Base-by-base conservation (phyloP, 2,113 vertebrate species). In the Pluvianellus socialis region DNA sequence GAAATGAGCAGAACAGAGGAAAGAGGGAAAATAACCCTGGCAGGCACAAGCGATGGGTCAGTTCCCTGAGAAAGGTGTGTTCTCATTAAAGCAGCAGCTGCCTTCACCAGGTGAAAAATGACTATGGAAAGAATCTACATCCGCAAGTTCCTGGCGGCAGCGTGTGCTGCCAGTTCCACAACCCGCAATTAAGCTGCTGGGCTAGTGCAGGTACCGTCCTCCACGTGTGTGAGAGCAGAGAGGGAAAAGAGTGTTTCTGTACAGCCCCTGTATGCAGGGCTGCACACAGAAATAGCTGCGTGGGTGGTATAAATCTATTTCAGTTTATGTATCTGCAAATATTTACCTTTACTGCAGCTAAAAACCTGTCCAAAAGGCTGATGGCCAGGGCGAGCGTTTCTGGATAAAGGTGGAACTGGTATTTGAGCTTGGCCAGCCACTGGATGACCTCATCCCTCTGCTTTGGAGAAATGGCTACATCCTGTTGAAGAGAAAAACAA, bases 371-470 rank as follows among this genome's bases (percentile, higher is more conserved):
- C 98, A 99, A 98, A 96, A 99, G 98, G 98, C 98, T 99, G 95
- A 99, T 98, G 92, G 99, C 99, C 96, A 99, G 97, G 97, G 98
- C 99, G 87, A 99, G 98, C 9, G 99, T 99, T 98, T 99, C 99
- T 98, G 99, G 99, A 97, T 99, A 99, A 95, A 99, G 99, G 97
- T 98, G 98, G 97, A 99, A 99, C 40, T 98, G 98, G 94, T 98
- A 95, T 92, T 99, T 99, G 94, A 99, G 98, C 97, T 99, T 98
- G 84, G 97, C 98, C 98, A 99, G 94, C 99, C 99, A 99, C 75
- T 98, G 98, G 96, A 99, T 99, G 49, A 99, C 99, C 98, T 99
- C 99, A 94, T 99, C 99, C 96, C 99, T 98, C 98, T 99, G 99
- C 89, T 98, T 98, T 91, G 99, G 99, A 98, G 99, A 99, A 99